Evolutionary conservation across 2,888 invertebrate genomes (phyloP), one percentile per base, ranked within the genome.

Genomic region (Drosophila subquinaria): DNA sequence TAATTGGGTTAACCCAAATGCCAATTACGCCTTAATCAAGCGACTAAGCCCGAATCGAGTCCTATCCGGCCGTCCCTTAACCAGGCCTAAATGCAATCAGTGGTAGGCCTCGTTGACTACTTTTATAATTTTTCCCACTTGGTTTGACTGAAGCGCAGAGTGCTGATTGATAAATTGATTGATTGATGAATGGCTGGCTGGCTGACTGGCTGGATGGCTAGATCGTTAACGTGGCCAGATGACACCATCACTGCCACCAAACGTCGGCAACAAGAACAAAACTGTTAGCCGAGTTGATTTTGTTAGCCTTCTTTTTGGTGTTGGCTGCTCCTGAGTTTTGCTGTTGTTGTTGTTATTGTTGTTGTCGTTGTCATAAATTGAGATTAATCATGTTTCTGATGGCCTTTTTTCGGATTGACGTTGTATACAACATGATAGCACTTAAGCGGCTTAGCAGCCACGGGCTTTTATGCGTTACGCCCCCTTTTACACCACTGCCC

Each of bases 131-230:
- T 67, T 52, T 43, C 62, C 66, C 66, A 55, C 51, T 69, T 61
- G 76, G 42, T 51, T 62, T 42, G 70, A n/a, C 52, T 55, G 43
- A 30, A 33, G 51, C 51, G 10, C 11, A 57, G 63, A 63, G 68
- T 63, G 87, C 67, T 82, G 85, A 84, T 87, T 87, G 82, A 81
- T 87, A 84, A 79, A 82, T 87, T 89, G 89, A 88, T 89, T 88
- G 89, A 52, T 57, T 30, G 20, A n/a, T 73, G 56, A 72, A 10
- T 35, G 35, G 10, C 0, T 36, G 36, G 20, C 11, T 17, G 30
- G 27, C 13, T 51, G 20, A 3, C n/a, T 27, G 27, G 23, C n/a
- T 23, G 3, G 20, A n/a, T 59, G 17, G 27, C 27, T 48, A 74
- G 88, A 87, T 84, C 85, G 89, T 86, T 83, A 79, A 69, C 69